Evolutionary conservation across 2,888 invertebrate genomes (phyloP).

Genomic region (Plebejus melissa): DNA sequence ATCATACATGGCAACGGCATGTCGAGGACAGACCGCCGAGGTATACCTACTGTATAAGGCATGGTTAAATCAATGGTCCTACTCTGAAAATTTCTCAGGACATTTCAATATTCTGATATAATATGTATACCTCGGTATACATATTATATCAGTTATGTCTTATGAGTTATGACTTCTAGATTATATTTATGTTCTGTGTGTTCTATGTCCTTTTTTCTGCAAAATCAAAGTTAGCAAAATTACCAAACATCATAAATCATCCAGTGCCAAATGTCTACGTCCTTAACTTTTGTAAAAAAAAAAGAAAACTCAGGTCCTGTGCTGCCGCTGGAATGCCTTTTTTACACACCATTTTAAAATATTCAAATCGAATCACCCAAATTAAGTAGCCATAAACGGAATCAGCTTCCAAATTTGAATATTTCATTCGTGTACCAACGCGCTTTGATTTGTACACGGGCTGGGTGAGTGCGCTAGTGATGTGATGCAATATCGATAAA

Average conservation of each 20-base stretch:
- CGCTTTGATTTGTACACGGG: slow-evolving; percentile 61
- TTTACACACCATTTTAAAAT: slow-evolving; percentile 67
- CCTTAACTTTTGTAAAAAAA: slow-evolving; percentile 30
- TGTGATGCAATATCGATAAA: slow-evolving; percentile 35
- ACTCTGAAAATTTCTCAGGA: too few relatives aligned
- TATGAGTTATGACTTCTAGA: too few relatives aligned
- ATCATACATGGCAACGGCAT: too few relatives aligned
- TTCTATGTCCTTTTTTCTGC: not conserved
- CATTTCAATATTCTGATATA: too few relatives aligned
- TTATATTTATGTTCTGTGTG: too few relatives aligned
- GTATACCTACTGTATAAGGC: too few relatives aligned
- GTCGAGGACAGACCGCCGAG: too few relatives aligned
- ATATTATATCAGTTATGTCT: too few relatives aligned
- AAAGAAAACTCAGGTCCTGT: slow-evolving; percentile 33
- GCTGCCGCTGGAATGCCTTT: slow-evolving; percentile 59
- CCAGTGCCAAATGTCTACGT: not conserved
- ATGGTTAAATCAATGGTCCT: too few relatives aligned
- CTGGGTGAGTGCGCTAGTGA: slow-evolving; percentile 52
- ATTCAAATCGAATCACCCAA: slow-evolving; percentile 80
- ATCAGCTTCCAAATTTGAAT: slow-evolving; percentile 80
- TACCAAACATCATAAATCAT: not conserved
- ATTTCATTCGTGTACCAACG: slow-evolving; percentile 72
- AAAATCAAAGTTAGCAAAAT: not conserved
- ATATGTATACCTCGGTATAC: too few relatives aligned
- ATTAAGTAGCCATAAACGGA: slow-evolving; percentile 80